These are phyloP conservation scores for Campoletis raptor DNA, from an alignment of 2,888 invertebrate genomes.

Conservation along the genomic window DNA sequence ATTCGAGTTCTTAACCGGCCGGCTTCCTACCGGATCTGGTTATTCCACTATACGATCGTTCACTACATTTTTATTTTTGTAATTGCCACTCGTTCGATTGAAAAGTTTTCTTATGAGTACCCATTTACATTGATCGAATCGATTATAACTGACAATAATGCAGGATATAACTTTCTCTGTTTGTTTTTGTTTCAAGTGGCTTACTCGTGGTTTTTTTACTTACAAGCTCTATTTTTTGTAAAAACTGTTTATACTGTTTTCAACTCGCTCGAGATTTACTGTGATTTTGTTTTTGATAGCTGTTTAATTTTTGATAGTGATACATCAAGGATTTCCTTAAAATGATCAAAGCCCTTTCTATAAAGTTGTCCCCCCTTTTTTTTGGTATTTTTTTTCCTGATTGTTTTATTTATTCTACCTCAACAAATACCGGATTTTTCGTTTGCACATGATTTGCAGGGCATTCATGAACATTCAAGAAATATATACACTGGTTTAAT, in stretches of 20 bases:
- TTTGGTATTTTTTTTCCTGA: too few species aligned
- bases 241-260: neutral
- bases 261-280: neutral
- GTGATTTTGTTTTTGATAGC: too few species aligned
- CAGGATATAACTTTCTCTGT: neutral
- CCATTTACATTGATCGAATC: neutral
- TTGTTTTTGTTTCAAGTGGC: neutral
- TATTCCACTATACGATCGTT: conserved; percentile 17
- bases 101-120: conserved; percentile 27
- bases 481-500: too few species aligned
- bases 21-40: conserved; percentile 36
- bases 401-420: too few species aligned
- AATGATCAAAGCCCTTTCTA: neutral
- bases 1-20: conserved; percentile 23
- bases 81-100: conserved; percentile 14
- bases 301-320: too few species aligned
- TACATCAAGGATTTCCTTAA: neutral
- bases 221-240: neutral
- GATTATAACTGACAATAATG: neutral
- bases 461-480: too few species aligned
- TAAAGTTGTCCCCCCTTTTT: neutral
- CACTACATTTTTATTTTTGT: conserved; percentile 31
- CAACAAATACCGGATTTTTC: too few species aligned
- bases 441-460: too few species aligned
- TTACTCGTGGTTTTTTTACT: neutral